These are phyloP conservation scores for Conistra vaccinii DNA, from an alignment of 2,888 invertebrate genomes.

Conservation along the genomic window DNA sequence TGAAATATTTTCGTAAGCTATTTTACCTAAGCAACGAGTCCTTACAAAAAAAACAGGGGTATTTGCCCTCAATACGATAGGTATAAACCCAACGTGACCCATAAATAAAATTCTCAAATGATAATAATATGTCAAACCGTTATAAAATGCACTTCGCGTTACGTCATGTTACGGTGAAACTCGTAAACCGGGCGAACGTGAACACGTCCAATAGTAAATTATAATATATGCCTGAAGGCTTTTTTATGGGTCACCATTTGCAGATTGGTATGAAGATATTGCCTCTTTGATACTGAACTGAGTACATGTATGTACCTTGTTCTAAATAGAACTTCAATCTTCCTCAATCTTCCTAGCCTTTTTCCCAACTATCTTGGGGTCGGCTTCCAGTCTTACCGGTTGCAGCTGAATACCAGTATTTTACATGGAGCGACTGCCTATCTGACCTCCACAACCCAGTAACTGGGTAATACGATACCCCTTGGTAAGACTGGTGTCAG, in stretches of 20 bases:
- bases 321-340: too few species aligned
- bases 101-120: slow-evolving; percentile 59
- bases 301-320: not conserved
- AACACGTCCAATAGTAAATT: slow-evolving; percentile 70
- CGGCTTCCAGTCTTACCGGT: too few species aligned
- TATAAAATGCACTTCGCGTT: slow-evolving; percentile 63
- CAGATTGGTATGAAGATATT: slow-evolving; percentile 42
- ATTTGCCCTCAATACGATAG: slow-evolving; percentile 4
- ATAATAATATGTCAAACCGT: slow-evolving; percentile 55
- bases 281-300: not conserved
- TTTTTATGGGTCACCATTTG: slow-evolving; percentile 64
- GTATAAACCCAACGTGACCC: not conserved
- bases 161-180: slow-evolving; percentile 59
- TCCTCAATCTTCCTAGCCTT: too few species aligned
- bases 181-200: slow-evolving; percentile 65
- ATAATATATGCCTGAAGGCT: slow-evolving; percentile 72
- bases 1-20: not conserved
- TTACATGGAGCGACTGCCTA: too few species aligned
- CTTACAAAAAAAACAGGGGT: not conserved
- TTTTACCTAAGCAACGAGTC: not conserved
- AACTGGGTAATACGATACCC: too few species aligned
- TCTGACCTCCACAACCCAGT: too few species aligned
- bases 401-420: too few species aligned
- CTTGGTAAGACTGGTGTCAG: too few species aligned
- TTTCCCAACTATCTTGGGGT: too few species aligned